Conservation (phyloP, 2,797 vertebrate species). For the Pangasius djambal region DNA sequence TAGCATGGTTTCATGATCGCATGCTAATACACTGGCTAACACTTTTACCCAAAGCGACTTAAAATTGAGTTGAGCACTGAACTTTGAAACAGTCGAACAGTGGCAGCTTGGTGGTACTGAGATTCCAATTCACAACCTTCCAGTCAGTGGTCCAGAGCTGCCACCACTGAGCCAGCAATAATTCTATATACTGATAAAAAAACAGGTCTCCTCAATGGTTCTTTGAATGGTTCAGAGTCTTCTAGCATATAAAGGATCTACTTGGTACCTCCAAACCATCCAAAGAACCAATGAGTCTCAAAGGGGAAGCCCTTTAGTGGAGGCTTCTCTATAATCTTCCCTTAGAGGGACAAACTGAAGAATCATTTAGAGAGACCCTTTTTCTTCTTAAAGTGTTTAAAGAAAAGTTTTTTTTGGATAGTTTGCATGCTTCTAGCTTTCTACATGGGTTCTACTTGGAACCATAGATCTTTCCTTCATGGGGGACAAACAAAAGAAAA, state of each 20-base stretch:
- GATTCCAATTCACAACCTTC: background rate
- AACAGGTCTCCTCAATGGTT: too few relatives aligned
- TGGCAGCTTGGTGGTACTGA: background rate
- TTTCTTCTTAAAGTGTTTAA: background rate
- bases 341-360: background rate
- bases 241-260: background rate
- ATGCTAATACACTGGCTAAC: background rate
- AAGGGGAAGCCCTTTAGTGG: background rate
- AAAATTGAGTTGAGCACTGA: background rate
- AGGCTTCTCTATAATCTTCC: background rate
- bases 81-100: background rate
- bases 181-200: background rate
- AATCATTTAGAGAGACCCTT: background rate
- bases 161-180: background rate
- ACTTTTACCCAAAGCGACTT: background rate
- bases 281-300: background rate
- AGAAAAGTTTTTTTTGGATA: background rate
- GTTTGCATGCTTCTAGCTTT: background rate
- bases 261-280: background rate
- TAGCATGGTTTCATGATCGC: constrained; percentile 19
- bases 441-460: background rate
- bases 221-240: background rate
- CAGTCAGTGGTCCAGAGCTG: background rate
- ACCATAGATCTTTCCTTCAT: background rate
- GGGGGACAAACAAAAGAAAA: background rate